Evolutionary conservation across 2,113 vertebrate genomes (phyloP).

Genomic region (Ceuthmochares aereus): DNA sequence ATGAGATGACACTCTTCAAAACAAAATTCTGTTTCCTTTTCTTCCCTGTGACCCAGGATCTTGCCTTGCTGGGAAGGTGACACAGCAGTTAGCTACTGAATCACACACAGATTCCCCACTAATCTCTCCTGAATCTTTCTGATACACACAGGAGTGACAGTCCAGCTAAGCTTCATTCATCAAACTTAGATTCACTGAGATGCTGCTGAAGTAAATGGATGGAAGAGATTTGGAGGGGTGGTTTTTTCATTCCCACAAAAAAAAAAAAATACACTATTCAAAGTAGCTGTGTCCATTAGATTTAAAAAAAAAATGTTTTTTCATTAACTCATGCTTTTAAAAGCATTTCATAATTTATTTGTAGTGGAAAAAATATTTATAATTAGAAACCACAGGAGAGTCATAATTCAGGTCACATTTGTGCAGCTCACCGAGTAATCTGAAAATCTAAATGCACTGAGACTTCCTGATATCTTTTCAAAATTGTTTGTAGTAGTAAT

Average conservation of each 20-base stretch:
- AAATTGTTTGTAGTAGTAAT: not conserved
- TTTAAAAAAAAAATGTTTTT: not conserved
- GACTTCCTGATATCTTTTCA: not conserved
- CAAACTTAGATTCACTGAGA: not conserved
- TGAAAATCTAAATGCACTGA: slow-evolving; percentile 22
- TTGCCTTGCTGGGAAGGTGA: not conserved
- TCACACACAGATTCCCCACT: not conserved
- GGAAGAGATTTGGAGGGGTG: not conserved
- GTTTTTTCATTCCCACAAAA: not conserved
- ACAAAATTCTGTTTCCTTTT: not conserved
- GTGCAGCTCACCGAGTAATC: slow-evolving; percentile 1
- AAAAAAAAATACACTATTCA: not conserved
- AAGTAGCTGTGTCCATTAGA: not conserved
- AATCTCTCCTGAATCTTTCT: not conserved
- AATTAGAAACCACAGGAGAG: not conserved
- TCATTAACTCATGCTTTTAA: not conserved
- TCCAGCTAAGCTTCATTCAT: not conserved
- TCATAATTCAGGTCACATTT: slow-evolving; percentile 35
- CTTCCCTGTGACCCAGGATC: not conserved
- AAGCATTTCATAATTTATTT: slow-evolving; percentile 13
- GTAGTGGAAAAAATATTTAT: not conserved
- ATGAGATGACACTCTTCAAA: not conserved
- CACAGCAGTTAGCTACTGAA: not conserved
- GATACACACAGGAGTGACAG: not conserved
- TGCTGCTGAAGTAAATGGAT: not conserved